phyloP scores from a whole-genome alignment of 2,888 invertebrate species.

The Drosophila cognata region DNA sequence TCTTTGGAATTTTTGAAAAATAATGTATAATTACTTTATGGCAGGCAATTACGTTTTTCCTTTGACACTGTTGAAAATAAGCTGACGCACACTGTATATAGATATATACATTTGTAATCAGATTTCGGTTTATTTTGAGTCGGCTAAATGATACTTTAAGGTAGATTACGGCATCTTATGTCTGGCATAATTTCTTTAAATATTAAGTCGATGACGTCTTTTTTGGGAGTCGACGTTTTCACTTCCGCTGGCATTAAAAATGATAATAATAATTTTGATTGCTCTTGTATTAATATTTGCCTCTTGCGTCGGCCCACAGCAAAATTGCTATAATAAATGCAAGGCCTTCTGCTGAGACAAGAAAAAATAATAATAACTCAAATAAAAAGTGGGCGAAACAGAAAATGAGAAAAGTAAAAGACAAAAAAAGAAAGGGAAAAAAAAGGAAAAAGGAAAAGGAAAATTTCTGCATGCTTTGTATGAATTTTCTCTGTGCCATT shows the following conservation, averaged over 20 bases:
- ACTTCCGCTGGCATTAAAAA: slow-evolving; percentile 37
- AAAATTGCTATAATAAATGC: slow-evolving; percentile 38
- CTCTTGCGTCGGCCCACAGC: slow-evolving; percentile 13
- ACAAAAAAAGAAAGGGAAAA: background rate
- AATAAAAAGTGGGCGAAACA: slow-evolving; percentile 8
- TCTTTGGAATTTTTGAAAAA: too few species aligned
- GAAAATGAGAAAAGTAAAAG: slow-evolving; percentile 2
- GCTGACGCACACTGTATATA: too few species aligned
- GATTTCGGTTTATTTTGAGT: background rate
- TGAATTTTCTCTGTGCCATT: slow-evolving; percentile 13
- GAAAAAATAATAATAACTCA: slow-evolving; percentile 5
- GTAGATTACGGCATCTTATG: background rate
- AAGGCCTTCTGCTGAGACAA: slow-evolving; percentile 16
- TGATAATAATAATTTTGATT: slow-evolving; percentile 55
- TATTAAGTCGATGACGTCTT: slow-evolving; percentile 4
- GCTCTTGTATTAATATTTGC: slow-evolving; percentile 52
- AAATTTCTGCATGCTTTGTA: slow-evolving; percentile 32
- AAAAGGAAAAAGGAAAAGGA: slow-evolving; percentile 10
- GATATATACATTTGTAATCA: background rate
- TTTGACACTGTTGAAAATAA: too few species aligned
- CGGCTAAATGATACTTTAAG: background rate
- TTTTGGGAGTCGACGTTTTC: slow-evolving; percentile 4
- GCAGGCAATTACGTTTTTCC: too few species aligned
- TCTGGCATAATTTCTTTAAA: slow-evolving; percentile 1
- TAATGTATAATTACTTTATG: too few species aligned